Evolutionary conservation across 2,113 vertebrate genomes (phyloP).

Genomic region (Myodes glareolus): DNA sequence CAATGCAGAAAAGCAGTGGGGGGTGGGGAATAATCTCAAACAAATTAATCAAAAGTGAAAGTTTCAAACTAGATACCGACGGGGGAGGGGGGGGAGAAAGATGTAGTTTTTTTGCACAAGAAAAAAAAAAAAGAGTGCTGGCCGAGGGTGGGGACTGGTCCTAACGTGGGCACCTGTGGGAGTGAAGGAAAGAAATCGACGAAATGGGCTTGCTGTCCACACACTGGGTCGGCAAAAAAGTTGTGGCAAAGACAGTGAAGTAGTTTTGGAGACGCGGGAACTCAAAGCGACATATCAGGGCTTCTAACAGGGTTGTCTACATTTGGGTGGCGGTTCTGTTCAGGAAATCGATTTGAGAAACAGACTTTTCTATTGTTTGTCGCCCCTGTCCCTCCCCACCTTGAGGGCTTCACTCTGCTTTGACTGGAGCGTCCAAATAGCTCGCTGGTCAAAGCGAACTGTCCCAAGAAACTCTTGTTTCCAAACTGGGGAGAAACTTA

Average conservation of each 20-base stretch:
- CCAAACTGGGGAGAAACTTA: conserved; percentile 83
- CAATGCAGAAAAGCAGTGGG: neutral
- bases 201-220: neutral
- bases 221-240: neutral
- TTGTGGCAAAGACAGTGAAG: neutral
- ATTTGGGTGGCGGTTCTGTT: neutral
- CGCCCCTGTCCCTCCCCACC: neutral
- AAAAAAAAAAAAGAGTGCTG: neutral
- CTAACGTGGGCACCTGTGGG: too few relatives aligned
- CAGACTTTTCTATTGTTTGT: neutral
- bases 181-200: neutral
- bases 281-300: neutral
- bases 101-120: neutral
- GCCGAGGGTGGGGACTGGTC: neutral
- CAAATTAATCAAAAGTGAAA: conserved; percentile 72
- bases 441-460: conserved; percentile 85
- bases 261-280: conserved; percentile 36
- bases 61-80: conserved; percentile 32
- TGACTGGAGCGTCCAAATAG: neutral
- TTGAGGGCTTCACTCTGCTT: neutral
- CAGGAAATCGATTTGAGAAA: neutral
- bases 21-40: neutral
- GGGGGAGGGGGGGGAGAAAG: too few relatives aligned
- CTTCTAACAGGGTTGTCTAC: neutral
- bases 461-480: conserved; percentile 83